A percentile compares a stretch with the other conserved stretches of the same genome.
These are phyloP conservation scores for Styela plicata DNA, from an alignment of 23 tunicate genomes.

Conservation along the genomic window DNA sequence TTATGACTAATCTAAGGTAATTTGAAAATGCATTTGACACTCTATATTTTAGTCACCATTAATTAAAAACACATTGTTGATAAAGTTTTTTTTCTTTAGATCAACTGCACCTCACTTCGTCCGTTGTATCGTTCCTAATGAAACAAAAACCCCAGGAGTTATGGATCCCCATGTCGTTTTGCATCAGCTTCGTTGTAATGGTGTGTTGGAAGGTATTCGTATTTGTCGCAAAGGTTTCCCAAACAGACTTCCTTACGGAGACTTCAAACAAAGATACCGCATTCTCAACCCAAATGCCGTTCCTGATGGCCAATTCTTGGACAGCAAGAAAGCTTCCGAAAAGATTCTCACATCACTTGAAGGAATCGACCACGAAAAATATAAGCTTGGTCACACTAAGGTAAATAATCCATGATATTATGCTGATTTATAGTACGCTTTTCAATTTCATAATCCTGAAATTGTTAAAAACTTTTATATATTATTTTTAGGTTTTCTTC, in stretches of 20 bases:
- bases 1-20: slow-evolving; percentile 90
- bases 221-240: slow-evolving; percentile 99
- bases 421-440: no score
- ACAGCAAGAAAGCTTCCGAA: slow-evolving; percentile 98
- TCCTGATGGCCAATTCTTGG: slow-evolving; percentile 94
- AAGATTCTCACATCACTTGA: slow-evolving; percentile 81
- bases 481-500: slow-evolving; percentile 77
- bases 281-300: slow-evolving; percentile 88
- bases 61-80: no score
- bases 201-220: slow-evolving; percentile 99
- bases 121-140: slow-evolving; percentile 99
- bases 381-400: slow-evolving; percentile 97
- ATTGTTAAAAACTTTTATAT: no score
- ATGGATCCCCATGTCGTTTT: slow-evolving; percentile 96
- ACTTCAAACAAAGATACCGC: slow-evolving; percentile 94
- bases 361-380: slow-evolving; percentile 62
- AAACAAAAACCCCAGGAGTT: slow-evolving; percentile 75
- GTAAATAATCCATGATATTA: no score
- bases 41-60: no score
- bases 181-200: slow-evolving; percentile 98
- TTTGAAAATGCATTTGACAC: not conserved
- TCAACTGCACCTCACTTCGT: slow-evolving; percentile 98
- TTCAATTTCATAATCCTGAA: no score
- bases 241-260: slow-evolving; percentile 94
- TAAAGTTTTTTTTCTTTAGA: no score